Evolutionary conservation across 2,888 invertebrate species (phyloP).

Genomic region (Apantesis nais): DNA sequence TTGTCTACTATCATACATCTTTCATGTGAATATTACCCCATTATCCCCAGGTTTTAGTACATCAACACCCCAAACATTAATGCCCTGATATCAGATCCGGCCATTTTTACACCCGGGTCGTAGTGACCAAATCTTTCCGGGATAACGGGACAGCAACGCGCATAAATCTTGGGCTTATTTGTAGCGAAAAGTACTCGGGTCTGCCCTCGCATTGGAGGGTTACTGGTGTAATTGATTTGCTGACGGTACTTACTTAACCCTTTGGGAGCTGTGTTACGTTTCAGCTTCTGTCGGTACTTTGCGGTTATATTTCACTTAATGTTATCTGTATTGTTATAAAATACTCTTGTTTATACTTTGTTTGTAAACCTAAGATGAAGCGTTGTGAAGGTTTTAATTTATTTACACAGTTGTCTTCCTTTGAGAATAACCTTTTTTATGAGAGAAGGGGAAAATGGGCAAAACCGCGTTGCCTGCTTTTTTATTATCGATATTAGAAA

Average conservation of each 20-base stretch:
- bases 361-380: background rate
- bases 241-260: constrained; percentile 48
- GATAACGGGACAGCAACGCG: constrained; percentile 38
- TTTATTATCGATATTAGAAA: background rate
- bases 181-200: constrained; percentile 58
- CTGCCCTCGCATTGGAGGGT: constrained; percentile 35
- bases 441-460: no score
- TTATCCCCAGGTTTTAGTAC: constrained; percentile 28
- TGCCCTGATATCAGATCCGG: constrained; percentile 61
- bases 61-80: constrained; percentile 51
- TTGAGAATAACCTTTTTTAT: background rate
- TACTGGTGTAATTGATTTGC: constrained; percentile 54
- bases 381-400: background rate
- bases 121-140: constrained; percentile 36
- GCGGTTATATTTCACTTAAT: constrained; percentile 23
- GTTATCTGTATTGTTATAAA: constrained; percentile 7
- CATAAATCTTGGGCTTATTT: constrained; percentile 66
- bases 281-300: constrained; percentile 21
- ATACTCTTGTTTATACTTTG: constrained; percentile 2
- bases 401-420: background rate
- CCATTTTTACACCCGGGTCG: constrained; percentile 52
- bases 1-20: background rate
- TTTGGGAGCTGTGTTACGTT: constrained; percentile 28
- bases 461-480: no score
- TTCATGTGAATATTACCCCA: background rate